Evolutionary conservation across 2,113 vertebrate genomes (phyloP).

Genomic region (Gopherus evgoodei): DNA sequence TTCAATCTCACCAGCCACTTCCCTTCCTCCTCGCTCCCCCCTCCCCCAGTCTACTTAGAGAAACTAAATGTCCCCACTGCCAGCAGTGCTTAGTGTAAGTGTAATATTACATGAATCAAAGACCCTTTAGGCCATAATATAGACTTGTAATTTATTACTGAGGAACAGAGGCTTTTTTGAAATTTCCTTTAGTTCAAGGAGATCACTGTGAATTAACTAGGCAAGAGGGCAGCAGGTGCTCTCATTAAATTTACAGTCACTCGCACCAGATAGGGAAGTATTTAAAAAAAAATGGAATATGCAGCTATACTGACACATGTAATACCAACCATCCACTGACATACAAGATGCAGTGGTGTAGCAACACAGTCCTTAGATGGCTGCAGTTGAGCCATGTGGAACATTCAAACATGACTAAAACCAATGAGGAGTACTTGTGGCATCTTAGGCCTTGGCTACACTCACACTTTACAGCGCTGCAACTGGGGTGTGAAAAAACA

Average conservation of each 20-base stretch:
- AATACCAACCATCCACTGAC: not conserved
- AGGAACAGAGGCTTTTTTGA: slow-evolving; percentile 78
- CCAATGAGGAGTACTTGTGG: no score
- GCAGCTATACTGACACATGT: slow-evolving; percentile 72
- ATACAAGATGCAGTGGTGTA: not conserved
- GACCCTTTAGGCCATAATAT: slow-evolving; percentile 75
- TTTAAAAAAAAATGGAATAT: slow-evolving; percentile 44
- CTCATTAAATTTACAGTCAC: slow-evolving; percentile 80
- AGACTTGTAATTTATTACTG: slow-evolving; percentile 81
- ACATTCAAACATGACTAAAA: not conserved
- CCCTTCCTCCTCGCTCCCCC: slow-evolving; percentile 37
- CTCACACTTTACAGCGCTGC: no score
- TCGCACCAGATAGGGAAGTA: slow-evolving; percentile 71
- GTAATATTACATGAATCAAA: slow-evolving; percentile 83
- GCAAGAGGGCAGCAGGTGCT: slow-evolving; percentile 80
- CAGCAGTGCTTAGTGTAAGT: slow-evolving; percentile 75
- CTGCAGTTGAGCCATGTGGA: rapidly evolving
- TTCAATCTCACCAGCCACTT: slow-evolving; percentile 75
- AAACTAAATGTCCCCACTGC: slow-evolving; percentile 76
- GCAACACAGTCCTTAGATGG: not conserved
- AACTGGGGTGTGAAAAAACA: no score
- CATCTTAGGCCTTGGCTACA: no score
- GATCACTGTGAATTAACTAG: slow-evolving; percentile 80
- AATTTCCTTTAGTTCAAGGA: slow-evolving; percentile 75
- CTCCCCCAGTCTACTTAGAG: slow-evolving; percentile 59